Base-by-base conservation (phyloP, 2,888 invertebrate genomes). In the Noctua fimbriata region DNA sequence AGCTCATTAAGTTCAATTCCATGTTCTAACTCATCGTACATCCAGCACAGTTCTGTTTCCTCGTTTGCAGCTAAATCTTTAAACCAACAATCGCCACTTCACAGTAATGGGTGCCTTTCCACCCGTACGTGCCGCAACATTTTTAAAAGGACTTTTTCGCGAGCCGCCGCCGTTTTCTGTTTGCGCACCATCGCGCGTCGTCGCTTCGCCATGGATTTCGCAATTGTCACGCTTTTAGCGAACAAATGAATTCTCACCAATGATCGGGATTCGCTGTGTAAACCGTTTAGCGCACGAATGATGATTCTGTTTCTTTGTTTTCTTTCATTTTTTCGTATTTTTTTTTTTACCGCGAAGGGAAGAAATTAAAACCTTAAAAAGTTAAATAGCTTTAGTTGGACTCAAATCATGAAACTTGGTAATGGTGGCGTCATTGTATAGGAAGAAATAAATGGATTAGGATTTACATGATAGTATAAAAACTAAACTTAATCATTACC, bases 91-190 rank as follows among this genome's bases (percentile, higher is more conserved):
- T 92, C 91, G 93, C 93, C 96, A 96, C 97, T 97, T 94, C 94
- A 90, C 94, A 93, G 95, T 97, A 97, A 97, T 97, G 97, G 97
- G 95, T 94, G 95, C 94, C 94, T 95, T 94, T 91, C 92, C 92
- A 91, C 92, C 88, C 94, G 97, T 95, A 96, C 96, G 96, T 96
- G 96, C 96, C 96, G 94, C 94, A 95, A 95, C 96, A 97, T 96
- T 97, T 97, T 96, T 97, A 95, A 96, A 95, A 94, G 96, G 97
- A 96, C 96, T 97, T 97, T 97, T 97, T 96, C 96, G 96, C 96
- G 93, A 93, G 93, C 93, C 91, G 93, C 90, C 93, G 92, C 91
- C 92, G 87, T 89, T 91, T 83, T 87, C 88, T 96, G 96, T 96
- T 96, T 96, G 95, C 92, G 87, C 84, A 93, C 85, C 90, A 84